These are phyloP conservation scores for Lates japonicus DNA, from an alignment of 2,797 vertebrate genomes.

Conservation along the genomic window DNA sequence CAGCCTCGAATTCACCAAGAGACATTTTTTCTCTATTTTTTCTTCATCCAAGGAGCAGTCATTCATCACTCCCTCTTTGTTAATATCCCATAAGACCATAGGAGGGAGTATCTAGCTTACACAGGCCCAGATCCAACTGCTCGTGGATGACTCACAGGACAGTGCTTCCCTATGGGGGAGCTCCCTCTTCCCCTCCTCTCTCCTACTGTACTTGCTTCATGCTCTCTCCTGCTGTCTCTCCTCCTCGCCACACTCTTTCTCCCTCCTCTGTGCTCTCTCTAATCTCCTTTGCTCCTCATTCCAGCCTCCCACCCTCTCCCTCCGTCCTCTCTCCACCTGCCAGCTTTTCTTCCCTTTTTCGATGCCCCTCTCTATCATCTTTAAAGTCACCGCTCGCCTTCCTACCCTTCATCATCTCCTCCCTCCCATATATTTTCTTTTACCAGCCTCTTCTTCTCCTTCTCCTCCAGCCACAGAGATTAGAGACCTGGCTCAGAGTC, in stretches of 20 bases:
- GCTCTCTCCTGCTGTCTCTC: conserved; percentile 38
- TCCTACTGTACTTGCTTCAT: conserved; percentile 33
- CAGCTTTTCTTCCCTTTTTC: conserved; percentile 46
- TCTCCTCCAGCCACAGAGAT: conserved; percentile 42
- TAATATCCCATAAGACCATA: conserved; percentile 53
- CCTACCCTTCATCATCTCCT: conserved; percentile 23
- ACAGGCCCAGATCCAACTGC: conserved; percentile 62
- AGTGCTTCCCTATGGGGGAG: conserved; percentile 50
- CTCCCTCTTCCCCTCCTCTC: conserved; percentile 36
- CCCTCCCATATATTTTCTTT: conserved; percentile 13
- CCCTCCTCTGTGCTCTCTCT: conserved; percentile 45
- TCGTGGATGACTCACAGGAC: conserved; percentile 66
- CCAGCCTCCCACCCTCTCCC: conserved; percentile 34
- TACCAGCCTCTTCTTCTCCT: conserved; percentile 18
- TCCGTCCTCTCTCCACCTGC: conserved; percentile 51
- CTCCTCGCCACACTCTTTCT: conserved; percentile 15
- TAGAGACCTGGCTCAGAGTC: conserved; percentile 31
- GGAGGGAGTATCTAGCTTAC: conserved; percentile 46
- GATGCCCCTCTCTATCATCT: conserved; percentile 36
- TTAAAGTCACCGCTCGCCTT: conserved; percentile 42
- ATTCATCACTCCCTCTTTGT: conserved; percentile 61
- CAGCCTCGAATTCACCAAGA: conserved; percentile 32
- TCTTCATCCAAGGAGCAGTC: conserved; percentile 37
- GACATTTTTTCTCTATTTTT: conserved; percentile 29
- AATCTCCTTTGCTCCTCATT: conserved; percentile 68